phyloP scores from a whole-genome alignment of 2,888 invertebrate genomes.

The Coecobrya sp. region DNA sequence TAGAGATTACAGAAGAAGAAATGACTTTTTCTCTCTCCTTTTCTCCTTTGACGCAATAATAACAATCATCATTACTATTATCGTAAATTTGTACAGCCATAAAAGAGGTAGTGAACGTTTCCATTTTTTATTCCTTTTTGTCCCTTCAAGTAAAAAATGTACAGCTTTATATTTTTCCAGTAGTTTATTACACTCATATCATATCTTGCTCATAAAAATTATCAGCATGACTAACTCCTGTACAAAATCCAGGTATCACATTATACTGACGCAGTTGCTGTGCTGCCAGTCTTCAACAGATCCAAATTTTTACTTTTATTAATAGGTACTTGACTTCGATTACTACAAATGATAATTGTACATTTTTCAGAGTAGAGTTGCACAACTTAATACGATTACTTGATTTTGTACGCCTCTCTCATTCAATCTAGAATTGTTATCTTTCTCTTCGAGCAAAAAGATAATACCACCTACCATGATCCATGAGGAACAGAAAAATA shows the following conservation, averaged over 20 bases:
- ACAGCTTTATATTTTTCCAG: not conserved
- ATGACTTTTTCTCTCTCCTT: not conserved
- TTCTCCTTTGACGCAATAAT: constrained; percentile 40
- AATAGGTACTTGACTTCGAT: constrained; percentile 39
- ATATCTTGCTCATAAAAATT: constrained; percentile 19
- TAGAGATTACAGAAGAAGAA: not conserved
- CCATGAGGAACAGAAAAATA: constrained; percentile 34
- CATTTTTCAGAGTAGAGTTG: not conserved
- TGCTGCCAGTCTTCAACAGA: not conserved
- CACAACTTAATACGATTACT: constrained; percentile 50
- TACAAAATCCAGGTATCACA: not conserved
- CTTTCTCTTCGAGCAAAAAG: not conserved
- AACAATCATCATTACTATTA: constrained; percentile 60
- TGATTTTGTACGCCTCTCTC: not conserved
- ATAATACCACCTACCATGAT: constrained; percentile 66
- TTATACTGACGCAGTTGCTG: not conserved
- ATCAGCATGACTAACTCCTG: not conserved
- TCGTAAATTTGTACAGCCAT: constrained; percentile 74
- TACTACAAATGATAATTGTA: constrained; percentile 55
- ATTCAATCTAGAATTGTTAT: not conserved
- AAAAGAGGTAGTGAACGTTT: constrained; percentile 52
- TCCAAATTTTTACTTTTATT: not conserved
- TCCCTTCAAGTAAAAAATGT: not conserved
- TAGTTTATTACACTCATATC: not conserved
- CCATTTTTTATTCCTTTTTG: not conserved